Evolutionary conservation across 2,888 invertebrate species (phyloP).

Genomic region (Rotaria magnacalcarata): DNA sequence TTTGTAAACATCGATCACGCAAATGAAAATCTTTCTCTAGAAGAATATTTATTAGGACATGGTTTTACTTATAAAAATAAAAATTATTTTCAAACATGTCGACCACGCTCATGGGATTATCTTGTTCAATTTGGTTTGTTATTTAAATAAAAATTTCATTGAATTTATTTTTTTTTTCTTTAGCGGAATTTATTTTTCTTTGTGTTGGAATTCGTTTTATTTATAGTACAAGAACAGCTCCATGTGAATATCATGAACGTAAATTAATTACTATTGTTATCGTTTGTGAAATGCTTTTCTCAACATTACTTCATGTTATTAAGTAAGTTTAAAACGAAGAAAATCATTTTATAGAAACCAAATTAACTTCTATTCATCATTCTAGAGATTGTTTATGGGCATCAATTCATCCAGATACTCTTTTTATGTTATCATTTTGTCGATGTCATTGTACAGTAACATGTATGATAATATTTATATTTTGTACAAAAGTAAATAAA

Average conservation of each 20-base stretch:
- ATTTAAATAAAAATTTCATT: background rate
- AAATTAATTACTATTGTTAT: conserved; percentile 76
- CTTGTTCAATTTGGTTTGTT: conserved; percentile 47
- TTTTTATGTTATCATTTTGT: conserved; percentile 75
- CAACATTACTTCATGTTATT: conserved; percentile 67
- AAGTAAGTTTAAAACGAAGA: conserved; percentile 53
- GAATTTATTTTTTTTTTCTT: background rate
- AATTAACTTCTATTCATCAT: background rate
- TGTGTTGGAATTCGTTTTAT: conserved; percentile 79
- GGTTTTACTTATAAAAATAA: conserved; percentile 51
- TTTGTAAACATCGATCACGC: conserved; percentile 70
- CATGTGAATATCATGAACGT: conserved; percentile 67
- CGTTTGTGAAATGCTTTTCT: conserved; percentile 72
- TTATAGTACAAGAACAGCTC: conserved; percentile 79
- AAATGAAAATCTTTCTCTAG: conserved; percentile 51
- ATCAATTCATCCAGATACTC: conserved; percentile 68
- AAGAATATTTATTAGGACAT: conserved; percentile 52
- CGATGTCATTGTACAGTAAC: conserved; percentile 82
- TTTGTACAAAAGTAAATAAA: conserved; percentile 39
- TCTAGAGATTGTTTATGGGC: conserved; percentile 37
- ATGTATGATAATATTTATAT: conserved; percentile 42
- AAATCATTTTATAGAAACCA: background rate
- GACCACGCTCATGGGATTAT: conserved; percentile 47
- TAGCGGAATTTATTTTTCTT: conserved; percentile 56
- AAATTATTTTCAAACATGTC: conserved; percentile 46